These are phyloP conservation scores for Scrobipalpa costella DNA, from an alignment of 2,888 invertebrate genomes.

Conservation along the genomic window DNA sequence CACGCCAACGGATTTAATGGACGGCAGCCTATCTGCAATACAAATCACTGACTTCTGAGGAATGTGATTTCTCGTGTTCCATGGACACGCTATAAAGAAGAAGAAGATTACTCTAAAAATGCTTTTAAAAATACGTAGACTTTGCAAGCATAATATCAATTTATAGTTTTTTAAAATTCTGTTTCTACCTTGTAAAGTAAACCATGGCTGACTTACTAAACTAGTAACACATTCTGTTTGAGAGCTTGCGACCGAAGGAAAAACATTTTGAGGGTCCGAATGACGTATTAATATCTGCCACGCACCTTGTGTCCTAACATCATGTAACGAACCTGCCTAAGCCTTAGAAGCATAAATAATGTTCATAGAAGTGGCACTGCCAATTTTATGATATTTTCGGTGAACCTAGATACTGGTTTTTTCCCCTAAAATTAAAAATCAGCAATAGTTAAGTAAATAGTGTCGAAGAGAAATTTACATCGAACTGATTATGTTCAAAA, in stretches of 20 bases:
- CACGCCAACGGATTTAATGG: too few species aligned
- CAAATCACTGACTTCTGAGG: too few species aligned
- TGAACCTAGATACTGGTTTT: too few species aligned
- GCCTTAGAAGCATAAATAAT: neutral
- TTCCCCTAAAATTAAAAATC: too few species aligned
- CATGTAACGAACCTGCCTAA: neutral
- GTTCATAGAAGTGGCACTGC: neutral
- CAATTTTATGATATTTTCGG: neutral
- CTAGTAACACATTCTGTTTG: slow-evolving; percentile 9
- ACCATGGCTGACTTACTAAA: too few species aligned
- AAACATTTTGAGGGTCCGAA: neutral
- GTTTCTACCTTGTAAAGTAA: neutral
- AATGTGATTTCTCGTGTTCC: too few species aligned
- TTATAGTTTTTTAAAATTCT: neutral
- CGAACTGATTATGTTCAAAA: too few species aligned
- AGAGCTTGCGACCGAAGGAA: neutral
- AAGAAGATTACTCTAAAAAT: neutral
- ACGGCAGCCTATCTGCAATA: too few species aligned
- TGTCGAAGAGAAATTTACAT: too few species aligned
- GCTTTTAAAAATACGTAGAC: neutral
- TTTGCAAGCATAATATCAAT: neutral
- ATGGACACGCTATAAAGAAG: too few species aligned
- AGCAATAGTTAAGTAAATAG: too few species aligned
- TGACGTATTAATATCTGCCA: neutral
- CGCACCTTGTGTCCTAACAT: neutral